Evolutionary conservation across 2,797 vertebrate genomes (phyloP), one percentile per base, ranked within the genome.

Genomic region (Urocyon cinereoargenteus): DNA sequence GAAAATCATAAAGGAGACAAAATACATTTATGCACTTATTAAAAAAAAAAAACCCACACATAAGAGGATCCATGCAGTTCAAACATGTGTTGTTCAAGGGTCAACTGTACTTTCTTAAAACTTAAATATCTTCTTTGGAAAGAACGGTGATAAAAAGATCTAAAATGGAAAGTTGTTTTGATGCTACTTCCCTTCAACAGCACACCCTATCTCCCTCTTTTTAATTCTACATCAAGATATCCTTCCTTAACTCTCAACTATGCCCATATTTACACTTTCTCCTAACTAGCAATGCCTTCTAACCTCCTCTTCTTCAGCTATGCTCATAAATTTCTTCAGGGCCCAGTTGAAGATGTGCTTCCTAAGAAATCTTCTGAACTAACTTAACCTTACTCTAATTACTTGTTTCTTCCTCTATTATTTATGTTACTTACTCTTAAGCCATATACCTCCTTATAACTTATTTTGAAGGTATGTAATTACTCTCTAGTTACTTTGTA

Each of bases 351-450:
- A 96, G 51, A 61, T 22, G 0, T 45, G 34, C 36, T 81, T 86
- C 66, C 82, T 51, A 86, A 78, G 8, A 51, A 59, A 81, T 82
- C 36, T 81, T 81, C 64, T 86, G 24, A 90, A 85, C 45, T 92
- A 88, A 85, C 28, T 84, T 85, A 55, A 68, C 34, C 7, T 64
- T 81, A 93, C 31, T 81, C 45, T 57, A 83, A 92, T 68, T 85
- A 93, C 16, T 66, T 81, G 49, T 86, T 86, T 66, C 36, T 73
- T 66, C 31, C 34, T 31, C 57, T 36, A 51, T 73, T 49, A 94
- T 36, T 93, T 90, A 93, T 86, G 86, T 79, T 51, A 31, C 36
- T 78, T 79, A 73, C 73, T 96, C 90, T 86, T 86, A 94, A 96
- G 40, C 55, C 73, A 79, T 36, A 79, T 21, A 57, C 24, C 73